A percentile compares a stretch with the other conserved stretches of the same genome.
These are phyloP conservation scores for Hymenochirus boettgeri DNA, from an alignment of 2,113 vertebrate species.

Conservation along the genomic window DNA sequence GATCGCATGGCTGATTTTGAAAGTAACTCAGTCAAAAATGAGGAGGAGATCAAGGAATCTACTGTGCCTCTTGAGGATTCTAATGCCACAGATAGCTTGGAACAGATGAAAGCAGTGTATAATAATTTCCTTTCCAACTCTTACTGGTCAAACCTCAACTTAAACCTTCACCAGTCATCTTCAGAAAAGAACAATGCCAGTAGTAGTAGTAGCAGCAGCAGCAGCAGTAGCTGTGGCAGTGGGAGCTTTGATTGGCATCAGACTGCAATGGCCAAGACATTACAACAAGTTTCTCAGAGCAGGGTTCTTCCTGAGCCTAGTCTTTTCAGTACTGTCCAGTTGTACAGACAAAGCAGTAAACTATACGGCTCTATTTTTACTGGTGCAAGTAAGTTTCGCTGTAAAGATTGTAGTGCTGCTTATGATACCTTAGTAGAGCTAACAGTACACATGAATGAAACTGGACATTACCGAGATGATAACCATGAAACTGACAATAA, in stretches of 20 bases:
- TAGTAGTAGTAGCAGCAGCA: constrained; percentile 91
- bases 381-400: constrained; percentile 96
- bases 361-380: constrained; percentile 98
- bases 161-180: constrained; percentile 82
- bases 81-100: constrained; percentile 80
- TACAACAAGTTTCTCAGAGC: constrained; percentile 93
- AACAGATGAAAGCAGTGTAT: constrained; percentile 98
- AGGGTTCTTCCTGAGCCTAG: constrained; percentile 78
- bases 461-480: constrained; percentile 94
- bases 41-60: constrained; percentile 87
- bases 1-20: constrained; percentile 96
- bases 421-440: constrained; percentile 95
- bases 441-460: constrained; percentile 98
- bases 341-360: constrained; percentile 96
- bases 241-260: constrained; percentile 97
- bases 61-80: constrained; percentile 72
- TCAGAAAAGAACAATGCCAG: constrained; percentile 80
- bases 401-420: constrained; percentile 95
- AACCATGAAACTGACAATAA: constrained; percentile 93
- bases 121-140: constrained; percentile 96
- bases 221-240: constrained; percentile 91
- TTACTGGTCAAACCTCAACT: constrained; percentile 94
- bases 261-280: constrained; percentile 90
- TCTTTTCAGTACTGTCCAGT: constrained; percentile 96
- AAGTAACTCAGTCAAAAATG: constrained; percentile 87